phyloP scores from a whole-genome alignment of 2,113 vertebrate genomes.

The Ifrita kowaldi region DNA sequence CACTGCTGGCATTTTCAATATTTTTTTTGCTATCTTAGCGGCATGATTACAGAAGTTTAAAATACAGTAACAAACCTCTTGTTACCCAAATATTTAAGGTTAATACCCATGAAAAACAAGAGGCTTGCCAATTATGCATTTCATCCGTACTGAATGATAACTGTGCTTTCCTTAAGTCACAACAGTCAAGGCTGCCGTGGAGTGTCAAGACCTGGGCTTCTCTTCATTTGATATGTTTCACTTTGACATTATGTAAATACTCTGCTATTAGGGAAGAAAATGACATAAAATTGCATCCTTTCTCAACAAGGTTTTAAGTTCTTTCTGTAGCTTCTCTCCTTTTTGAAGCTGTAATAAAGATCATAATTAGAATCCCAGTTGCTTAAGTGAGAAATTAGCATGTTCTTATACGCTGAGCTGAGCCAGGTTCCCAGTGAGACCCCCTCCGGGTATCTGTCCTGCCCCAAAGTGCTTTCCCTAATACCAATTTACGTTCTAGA shows the following conservation, averaged over 20 bases:
- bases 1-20: not conserved
- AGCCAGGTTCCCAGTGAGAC: not conserved
- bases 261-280: constrained; percentile 36
- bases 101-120: not conserved
- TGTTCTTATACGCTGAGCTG: constrained; percentile 1
- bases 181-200: not conserved
- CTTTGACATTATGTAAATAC: constrained; percentile 55
- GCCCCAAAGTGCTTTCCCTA: constrained; percentile 11
- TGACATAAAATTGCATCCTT: constrained; percentile 48
- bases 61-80: not conserved
- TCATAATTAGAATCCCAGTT: constrained; percentile 53
- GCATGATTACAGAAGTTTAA: not conserved
- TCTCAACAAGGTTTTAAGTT: constrained; percentile 22
- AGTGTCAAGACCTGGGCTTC: constrained; percentile 12
- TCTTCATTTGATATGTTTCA: not conserved
- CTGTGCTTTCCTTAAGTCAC: not conserved
- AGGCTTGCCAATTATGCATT: not conserved
- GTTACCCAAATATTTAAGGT: not conserved
- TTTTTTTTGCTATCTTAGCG: not conserved
- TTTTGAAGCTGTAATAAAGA: constrained; percentile 49
- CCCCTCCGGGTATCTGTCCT: constrained; percentile 2
- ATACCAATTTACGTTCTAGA: constrained; percentile 6
- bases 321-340: constrained; percentile 30
- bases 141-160: not conserved
- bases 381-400: constrained; percentile 59